Base-by-base conservation (phyloP, 2,797 vertebrate species). In the Phataginus tetradactyla region DNA sequence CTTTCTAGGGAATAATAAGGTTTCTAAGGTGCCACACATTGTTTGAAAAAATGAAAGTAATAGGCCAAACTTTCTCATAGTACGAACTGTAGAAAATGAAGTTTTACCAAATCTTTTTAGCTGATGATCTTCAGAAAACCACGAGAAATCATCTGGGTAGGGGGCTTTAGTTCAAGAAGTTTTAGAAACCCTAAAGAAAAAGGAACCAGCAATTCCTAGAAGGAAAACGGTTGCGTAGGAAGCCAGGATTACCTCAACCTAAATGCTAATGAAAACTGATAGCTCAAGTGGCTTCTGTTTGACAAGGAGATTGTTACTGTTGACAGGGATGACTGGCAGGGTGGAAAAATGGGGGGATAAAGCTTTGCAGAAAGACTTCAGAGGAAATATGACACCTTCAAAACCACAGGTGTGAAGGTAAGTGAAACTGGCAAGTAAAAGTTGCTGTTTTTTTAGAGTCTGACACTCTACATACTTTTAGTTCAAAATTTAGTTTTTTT, bases 341-440 rank as follows among this genome's bases (percentile, higher is more conserved):
- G 39, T 79, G 91, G 95, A 77, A 94, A 96, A 69, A 77, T 34
- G n/a, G 49, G 45, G 78, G 27, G 29, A 94, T 91, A 79, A 91
- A 81, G 93, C 92, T 94, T 80, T 95, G 39, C 78, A 91, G 90
- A 96, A 94, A 97, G 75, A 84, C 91, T 97, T 97, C 94, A 95
- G 93, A 97, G 95, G 97, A 97, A 97, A 98, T 91, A 68, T 90
- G 96, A 98, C 94, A 96, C 97, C 91, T 92, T 95, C 37, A 63
- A 97, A 98, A 97, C 96, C 97, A 93, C 97, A 98, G 97, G 93
- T 98, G 97, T 96, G 95, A 96, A 93, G 93, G 87, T 93, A 89
- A 97, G 96, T 97, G 97, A 97, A 97, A 97, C 91, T 27, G 0
- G 15, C 75, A 95, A 98, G 97, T 97, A 98, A 98, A 98, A 98